Percentiles rank a stretch among this genome's conserved stretches.
Evolutionary conservation across 2,888 invertebrate genomes (phyloP).

Genomic region (Ferdinandea cuprea): DNA sequence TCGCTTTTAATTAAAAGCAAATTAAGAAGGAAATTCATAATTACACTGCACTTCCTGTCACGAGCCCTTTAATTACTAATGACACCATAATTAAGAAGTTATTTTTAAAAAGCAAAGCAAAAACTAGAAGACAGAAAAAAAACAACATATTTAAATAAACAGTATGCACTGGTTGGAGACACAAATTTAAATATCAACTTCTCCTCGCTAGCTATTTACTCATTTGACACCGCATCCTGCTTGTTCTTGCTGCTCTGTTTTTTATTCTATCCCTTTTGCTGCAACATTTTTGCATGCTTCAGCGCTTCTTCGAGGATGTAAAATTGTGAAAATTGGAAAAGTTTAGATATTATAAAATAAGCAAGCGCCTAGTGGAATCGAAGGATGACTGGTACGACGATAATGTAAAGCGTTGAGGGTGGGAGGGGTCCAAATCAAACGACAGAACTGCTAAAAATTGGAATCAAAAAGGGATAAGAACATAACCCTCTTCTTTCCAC

Average conservation of each 20-base stretch:
- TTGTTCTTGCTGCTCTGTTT: constrained; percentile 4
- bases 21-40: constrained; percentile 44
- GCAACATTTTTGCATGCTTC: constrained; percentile 47
- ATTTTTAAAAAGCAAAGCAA: constrained; percentile 2
- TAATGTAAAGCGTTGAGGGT: too few relatives aligned
- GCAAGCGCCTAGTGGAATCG: constrained; percentile 1
- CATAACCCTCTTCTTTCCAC: not conserved
- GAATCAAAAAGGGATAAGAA: constrained; percentile 53
- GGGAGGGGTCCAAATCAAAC: constrained; percentile 53
- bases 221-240: constrained; percentile 23
- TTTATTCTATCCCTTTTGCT: constrained; percentile 21
- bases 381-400: not conserved
- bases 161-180: not conserved
- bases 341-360: constrained; percentile 65
- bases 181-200: constrained; percentile 33
- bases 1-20: too few relatives aligned
- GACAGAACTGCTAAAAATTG: constrained; percentile 50
- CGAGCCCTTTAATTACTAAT: constrained; percentile 25
- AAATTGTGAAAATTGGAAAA: constrained; percentile 73
- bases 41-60: constrained; percentile 42
- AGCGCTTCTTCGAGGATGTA: constrained; percentile 53
- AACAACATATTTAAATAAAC: not conserved
- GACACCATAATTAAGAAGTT: constrained; percentile 44
- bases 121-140: not conserved
- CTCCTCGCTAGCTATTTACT: not conserved